Conservation (phyloP, 2,888 invertebrate species). For the Choristoneura rosaceana region DNA sequence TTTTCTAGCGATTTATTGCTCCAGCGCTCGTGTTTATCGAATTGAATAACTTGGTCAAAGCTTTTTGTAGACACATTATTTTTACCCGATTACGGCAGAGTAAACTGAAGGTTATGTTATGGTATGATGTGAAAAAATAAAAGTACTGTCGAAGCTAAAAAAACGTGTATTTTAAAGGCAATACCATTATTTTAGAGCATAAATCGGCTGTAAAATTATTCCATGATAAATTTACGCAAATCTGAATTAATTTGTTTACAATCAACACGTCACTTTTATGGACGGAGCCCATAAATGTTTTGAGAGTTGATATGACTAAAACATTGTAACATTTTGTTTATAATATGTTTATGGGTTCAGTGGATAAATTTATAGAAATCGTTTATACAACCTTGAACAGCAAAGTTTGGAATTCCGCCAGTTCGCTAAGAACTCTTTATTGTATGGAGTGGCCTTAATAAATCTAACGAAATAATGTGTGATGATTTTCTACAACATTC, state of each 20-base stretch:
- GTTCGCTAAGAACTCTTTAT: slow-evolving; percentile 15
- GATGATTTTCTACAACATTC: slow-evolving; percentile 24
- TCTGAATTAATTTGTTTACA: neutral
- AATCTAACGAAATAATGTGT: slow-evolving; percentile 26
- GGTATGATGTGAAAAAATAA: no score
- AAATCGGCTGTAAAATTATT: neutral
- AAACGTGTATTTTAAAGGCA: no score
- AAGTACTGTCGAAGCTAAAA: no score
- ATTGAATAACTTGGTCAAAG: no score
- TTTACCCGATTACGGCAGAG: no score
- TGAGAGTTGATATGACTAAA: slow-evolving; percentile 14
- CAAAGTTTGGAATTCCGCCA: slow-evolving; percentile 37
- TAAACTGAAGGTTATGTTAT: no score
- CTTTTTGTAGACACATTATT: no score
- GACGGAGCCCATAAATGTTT: slow-evolving; percentile 1
- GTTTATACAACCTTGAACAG: slow-evolving; percentile 33
- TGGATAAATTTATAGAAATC: slow-evolving; percentile 34
- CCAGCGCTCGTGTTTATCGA: no score
- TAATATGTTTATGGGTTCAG: slow-evolving; percentile 28
- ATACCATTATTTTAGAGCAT: no score
- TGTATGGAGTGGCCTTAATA: slow-evolving; percentile 31
- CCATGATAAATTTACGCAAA: neutral
- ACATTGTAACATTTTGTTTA: slow-evolving; percentile 17
- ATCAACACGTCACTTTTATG: neutral
- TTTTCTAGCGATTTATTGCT: neutral